Percentiles rank a stretch among this genome's conserved stretches.
These are phyloP conservation scores for Shargacucullia verbasci DNA, from an alignment of 2,888 invertebrate species.

Conservation along the genomic window DNA sequence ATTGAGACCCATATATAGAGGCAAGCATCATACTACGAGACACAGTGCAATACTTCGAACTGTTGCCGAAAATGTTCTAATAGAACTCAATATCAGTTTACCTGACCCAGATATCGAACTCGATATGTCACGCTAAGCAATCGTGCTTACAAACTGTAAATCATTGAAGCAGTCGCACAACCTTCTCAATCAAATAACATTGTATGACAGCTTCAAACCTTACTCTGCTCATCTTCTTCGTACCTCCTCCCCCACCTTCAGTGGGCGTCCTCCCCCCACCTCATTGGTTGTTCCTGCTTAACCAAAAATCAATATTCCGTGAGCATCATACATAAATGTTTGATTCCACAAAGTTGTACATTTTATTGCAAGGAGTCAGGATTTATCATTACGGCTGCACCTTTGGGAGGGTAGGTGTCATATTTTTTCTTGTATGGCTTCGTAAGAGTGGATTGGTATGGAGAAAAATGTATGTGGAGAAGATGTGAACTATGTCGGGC, in stretches of 20 bases:
- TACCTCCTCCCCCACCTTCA: constrained; percentile 33
- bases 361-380: constrained; percentile 39
- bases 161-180: no score
- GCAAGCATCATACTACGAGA: no score
- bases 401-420: constrained; percentile 45
- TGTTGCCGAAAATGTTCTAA: no score
- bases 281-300: constrained; percentile 64
- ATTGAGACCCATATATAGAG: no score
- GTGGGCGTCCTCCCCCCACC: constrained; percentile 64
- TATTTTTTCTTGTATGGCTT: constrained; percentile 42
- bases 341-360: constrained; percentile 56
- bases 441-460: neutral
- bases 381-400: constrained; percentile 56
- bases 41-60: no score
- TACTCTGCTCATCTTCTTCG: constrained; percentile 49
- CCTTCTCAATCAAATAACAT: no score
- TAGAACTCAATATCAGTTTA: no score
- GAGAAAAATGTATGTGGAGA: neutral
- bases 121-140: no score
- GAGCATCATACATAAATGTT: constrained; percentile 72
- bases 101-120: no score
- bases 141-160: no score
- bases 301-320: constrained; percentile 73
- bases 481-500: no score
- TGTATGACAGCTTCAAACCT: neutral